A percentile compares a stretch with the other conserved stretches of the same genome.
These are phyloP conservation scores for Mactromeris polynyma DNA, from an alignment of 2,888 invertebrate genomes.

Conservation along the genomic window DNA sequence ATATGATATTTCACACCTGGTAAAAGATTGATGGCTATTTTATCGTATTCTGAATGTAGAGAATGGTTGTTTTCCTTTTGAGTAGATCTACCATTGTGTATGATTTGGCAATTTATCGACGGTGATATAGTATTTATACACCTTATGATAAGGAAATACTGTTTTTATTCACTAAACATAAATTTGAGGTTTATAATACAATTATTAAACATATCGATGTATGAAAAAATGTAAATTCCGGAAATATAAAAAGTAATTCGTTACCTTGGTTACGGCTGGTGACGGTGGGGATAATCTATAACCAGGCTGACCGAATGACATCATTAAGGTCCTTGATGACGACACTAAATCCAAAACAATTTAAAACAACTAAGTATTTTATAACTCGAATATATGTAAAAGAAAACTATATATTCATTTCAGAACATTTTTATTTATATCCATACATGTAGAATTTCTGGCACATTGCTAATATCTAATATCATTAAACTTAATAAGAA, in stretches of 20 bases:
- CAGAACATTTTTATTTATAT: constrained; percentile 5
- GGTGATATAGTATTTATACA: too few relatives aligned
- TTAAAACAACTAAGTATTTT: constrained; percentile 5
- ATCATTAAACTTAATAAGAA: not conserved
- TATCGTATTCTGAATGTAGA: too few relatives aligned
- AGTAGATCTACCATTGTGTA: too few relatives aligned
- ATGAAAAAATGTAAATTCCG: not conserved
- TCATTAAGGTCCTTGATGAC: constrained; percentile 2
- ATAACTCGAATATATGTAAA: not conserved
- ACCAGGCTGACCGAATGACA: constrained; percentile 38
- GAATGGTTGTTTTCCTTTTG: too few relatives aligned
- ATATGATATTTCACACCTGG: too few relatives aligned
- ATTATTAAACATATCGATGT: not conserved
- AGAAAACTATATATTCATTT: constrained; percentile 4
- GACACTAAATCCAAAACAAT: constrained; percentile 1
- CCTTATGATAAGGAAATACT: too few relatives aligned
- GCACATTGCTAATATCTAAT: not conserved
- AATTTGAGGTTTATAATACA: not conserved
- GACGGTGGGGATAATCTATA: constrained; percentile 35
- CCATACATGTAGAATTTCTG: not conserved
- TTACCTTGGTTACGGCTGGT: constrained; percentile 39
- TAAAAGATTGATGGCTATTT: too few relatives aligned
- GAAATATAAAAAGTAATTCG: not conserved
- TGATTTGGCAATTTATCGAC: too few relatives aligned
- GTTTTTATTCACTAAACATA: too few relatives aligned